Evolutionary conservation across 2,797 vertebrate genomes (phyloP), one percentile per base, ranked within the genome.

Genomic region (Enteromius unitaeniatus): DNA sequence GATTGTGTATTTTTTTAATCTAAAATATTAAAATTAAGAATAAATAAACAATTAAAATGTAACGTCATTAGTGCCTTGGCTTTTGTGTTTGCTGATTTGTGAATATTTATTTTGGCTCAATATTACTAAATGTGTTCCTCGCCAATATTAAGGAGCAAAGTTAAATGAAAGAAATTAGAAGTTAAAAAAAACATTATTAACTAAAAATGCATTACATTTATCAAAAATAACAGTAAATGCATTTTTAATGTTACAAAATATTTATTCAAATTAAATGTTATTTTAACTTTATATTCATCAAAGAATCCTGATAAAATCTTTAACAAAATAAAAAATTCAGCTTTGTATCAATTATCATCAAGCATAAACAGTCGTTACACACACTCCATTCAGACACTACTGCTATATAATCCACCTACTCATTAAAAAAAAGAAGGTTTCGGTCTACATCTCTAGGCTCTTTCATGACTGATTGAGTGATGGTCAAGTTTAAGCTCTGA

Each of bases 401-500:
- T 55, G 51, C 51, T 34, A 17, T 42, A 7, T 58, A 55, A 76
- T 58, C 73, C 73, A 77, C 55, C 14, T 19, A 28, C 55, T 26
- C 15, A 26, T 62, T 60, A 40, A 77, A 77, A 68, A 49, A 34
- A 51, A 19, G 5, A 13, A 26, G 15, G 14, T 60, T 28, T 73
- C 6, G 7, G 26, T 34, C 62, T 51, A 68, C 79, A 47, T 47
- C 64, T 42, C 70, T 53, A 34, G 13, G 10, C 55, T 58, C 42
- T 21, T 58, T 73, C 65, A 34, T 72, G 58, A n/a, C 49, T 74
- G 76, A 86, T 14, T 58, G 76, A 55, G 42, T 68, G 49, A 49
- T 53, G 8, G 42, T 78, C n/a, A 60, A 28, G 55, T 73, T 51
- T 78, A 37, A 77, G 75, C n/a, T 17, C 64, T 69, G n/a, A 78